Evolutionary conservation across 2,888 invertebrate species (phyloP), one percentile per base, ranked within the genome.

Genomic region (Unio delphinus): DNA sequence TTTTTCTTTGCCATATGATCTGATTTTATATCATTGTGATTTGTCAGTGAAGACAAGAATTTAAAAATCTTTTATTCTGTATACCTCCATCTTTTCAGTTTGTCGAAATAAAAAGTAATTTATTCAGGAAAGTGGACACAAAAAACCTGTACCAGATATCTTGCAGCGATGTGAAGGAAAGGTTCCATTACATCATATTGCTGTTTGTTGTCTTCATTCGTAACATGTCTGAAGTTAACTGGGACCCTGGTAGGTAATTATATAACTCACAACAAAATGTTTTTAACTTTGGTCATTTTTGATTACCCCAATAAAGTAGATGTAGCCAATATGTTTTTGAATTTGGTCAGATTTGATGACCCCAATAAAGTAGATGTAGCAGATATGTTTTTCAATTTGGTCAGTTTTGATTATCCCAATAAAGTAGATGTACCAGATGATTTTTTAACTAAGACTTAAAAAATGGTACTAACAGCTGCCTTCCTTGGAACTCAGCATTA

Each of bases 81-180:
- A 23, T 45, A 45, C 45, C 45, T 30, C 68, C 45, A 26, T 28
- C 61, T 79, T 92, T 93, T 61, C 91, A 96, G 96, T 99, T 99
- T 92, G 98, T 99, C n/a, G 99, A 99, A 90, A 92, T 99, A 64
- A 99, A 99, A 91, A 96, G 98, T 70, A 97, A 97, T 85, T 98
- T 99, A 0, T 99, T 99, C 91, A 99, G 99, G 91, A 99, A 99
- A 91, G 97, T 99, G 91, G 99, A 99, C 91, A 98, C 98, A 89
- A 98, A 96, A 89, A 99, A 99, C 91, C 92, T 99, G 20, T 99
- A 98, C 78, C 92, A 93, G 86, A 94, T 99, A 83, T 95, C 99
- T 0, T 99, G 99, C 90, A 97, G 97, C 89, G 99, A 99, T 90
- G 97, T 99, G 0, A 93, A 99, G 67, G 99, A 99, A 91, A 92